Evolutionary conservation across 2,797 vertebrate species (phyloP).

Genomic region (Myotis vivesi): DNA sequence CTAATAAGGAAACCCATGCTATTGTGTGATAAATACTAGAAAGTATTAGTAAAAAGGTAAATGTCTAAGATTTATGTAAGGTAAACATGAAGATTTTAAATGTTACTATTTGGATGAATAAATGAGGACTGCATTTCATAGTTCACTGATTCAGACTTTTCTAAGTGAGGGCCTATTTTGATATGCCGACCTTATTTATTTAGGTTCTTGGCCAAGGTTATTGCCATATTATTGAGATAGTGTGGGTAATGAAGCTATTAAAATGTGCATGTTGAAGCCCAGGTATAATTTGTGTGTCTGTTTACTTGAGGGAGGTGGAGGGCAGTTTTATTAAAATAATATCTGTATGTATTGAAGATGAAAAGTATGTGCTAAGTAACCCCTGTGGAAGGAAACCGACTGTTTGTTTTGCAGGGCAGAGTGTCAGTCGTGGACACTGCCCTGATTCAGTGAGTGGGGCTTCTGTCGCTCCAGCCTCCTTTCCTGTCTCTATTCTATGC

Average conservation of each 20-base stretch:
- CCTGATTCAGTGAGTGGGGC: not conserved
- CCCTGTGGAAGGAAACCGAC: not conserved
- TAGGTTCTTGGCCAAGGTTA: not conserved
- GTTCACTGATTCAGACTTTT: not conserved
- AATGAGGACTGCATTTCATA: not conserved
- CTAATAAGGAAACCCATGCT: not conserved
- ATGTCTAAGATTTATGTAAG: conserved; percentile 10
- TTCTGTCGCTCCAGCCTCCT: not conserved
- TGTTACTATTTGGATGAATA: conserved; percentile 1
- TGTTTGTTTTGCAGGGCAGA: not conserved
- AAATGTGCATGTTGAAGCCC: not conserved
- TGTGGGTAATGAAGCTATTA: not conserved
- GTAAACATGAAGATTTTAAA: not conserved
- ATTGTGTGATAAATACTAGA: not conserved
- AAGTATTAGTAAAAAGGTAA: not conserved
- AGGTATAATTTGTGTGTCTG: conserved; percentile 15
- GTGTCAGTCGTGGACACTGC: not conserved
- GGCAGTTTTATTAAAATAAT: conserved; percentile 20
- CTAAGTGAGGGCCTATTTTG: not conserved
- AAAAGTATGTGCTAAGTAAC: not conserved
- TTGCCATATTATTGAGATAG: conserved; percentile 8
- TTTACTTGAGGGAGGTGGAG: not conserved
- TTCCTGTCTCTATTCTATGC: not conserved
- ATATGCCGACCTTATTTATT: not conserved
- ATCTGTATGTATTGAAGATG: not conserved